Evolutionary conservation across 1,140 invertebrate genomes (phyloP).

Genomic region (Trialeurodes vaporariorum): DNA sequence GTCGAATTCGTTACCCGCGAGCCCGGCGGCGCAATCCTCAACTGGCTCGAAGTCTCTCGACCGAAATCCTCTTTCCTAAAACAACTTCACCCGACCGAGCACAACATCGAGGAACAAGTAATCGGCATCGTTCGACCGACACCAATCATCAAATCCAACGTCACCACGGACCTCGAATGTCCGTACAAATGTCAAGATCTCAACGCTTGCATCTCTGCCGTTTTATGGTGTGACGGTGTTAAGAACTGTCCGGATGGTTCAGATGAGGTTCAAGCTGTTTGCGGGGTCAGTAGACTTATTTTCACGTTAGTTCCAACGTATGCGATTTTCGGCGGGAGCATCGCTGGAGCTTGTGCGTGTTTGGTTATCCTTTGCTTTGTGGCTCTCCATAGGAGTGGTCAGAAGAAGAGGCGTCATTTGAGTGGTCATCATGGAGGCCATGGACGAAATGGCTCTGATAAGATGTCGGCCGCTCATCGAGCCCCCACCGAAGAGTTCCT

Average conservation of each 20-base stretch:
- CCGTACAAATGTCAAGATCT: slow-evolving; percentile 72
- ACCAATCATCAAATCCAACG: slow-evolving; percentile 39
- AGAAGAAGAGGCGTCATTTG: slow-evolving; percentile 30
- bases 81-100: slow-evolving; percentile 43
- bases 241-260: slow-evolving; percentile 72
- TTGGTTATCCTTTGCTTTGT: slow-evolving; percentile 37
- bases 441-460: slow-evolving; percentile 18
- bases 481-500: slow-evolving; percentile 43
- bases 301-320: slow-evolving; percentile 37
- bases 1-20: slow-evolving; percentile 58
- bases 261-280: slow-evolving; percentile 61
- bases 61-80: slow-evolving; percentile 36
- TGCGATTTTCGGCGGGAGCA: slow-evolving; percentile 39
- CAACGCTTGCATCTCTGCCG: slow-evolving; percentile 72
- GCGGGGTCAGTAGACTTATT: slow-evolving; percentile 44
- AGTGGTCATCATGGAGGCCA: slow-evolving; percentile 21
- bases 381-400: slow-evolving; percentile 32
- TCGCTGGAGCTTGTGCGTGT: slow-evolving; percentile 41
- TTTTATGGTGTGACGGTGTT: slow-evolving; percentile 77
- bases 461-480: slow-evolving; percentile 19
- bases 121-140: slow-evolving; percentile 40
- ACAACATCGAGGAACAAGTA: slow-evolving; percentile 42
- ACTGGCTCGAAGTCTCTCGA: slow-evolving; percentile 67
- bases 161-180: slow-evolving; percentile 46
- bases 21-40: slow-evolving; percentile 54